Base-by-base conservation (phyloP, 2,113 vertebrate genomes). In the Cyanistes caeruleus region DNA sequence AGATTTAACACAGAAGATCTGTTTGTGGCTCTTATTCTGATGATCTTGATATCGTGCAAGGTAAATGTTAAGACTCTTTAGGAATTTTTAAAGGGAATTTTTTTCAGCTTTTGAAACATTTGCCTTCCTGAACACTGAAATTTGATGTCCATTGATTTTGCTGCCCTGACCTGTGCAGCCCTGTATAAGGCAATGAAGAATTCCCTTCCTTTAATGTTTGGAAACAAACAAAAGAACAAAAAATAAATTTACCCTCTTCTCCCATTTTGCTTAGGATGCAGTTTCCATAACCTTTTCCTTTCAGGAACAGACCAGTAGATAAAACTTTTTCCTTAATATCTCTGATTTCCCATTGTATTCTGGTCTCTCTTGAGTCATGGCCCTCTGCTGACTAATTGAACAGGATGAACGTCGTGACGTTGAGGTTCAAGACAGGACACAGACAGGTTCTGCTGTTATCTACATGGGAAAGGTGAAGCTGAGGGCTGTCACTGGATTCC, bases 401-500 rank as follows among this genome's bases (percentile, higher is more conserved):
- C 44, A 37, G 15, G 56, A 51, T 21, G 33, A 33, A 39, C 0
- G 0, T 15, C 17, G 48, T n/a, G 49, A 3, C 68, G 53, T 3
- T 65, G 80, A 63, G n/a, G 9, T 51, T 62, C 39, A 25, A 39
- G 43, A 37, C 13, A 37, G 23, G 31, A 21, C n/a, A n/a, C 10
- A 55, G 15, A 5, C 25, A 52, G 11, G 10, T 64, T 58, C 22
- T 81, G 44, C 20, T 69, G 30, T 48, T 35, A 22, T 23, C 19
- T n/a, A 1, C 11, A 30, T 4, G 41, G 41, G 15, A 58, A 69
- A 58, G 12, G 24, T 68, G 35, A 58, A 58, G 13, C 3, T 77
- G 22, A 37, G 46, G 67, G 22, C 28, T 25, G 4, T 33, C 31
- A 25, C 0, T 74, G 16, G 31, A 23, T 31, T 87, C 20, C 19